Evolutionary conservation across 2,888 invertebrate genomes (phyloP).

Genomic region (Chydorus sphaericus): DNA sequence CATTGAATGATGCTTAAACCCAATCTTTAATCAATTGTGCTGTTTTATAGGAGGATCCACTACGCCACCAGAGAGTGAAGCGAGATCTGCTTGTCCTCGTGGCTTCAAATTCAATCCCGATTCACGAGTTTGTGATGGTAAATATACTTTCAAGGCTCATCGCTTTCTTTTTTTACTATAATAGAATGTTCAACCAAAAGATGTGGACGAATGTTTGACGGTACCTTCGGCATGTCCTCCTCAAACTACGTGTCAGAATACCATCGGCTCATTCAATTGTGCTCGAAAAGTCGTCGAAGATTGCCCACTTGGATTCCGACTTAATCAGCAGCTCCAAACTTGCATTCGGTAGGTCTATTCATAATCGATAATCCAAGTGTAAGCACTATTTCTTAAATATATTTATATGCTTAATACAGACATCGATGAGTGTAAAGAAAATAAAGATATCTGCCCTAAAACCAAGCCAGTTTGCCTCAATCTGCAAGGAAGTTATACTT

Average conservation of each 20-base stretch:
- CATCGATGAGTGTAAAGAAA: conserved; percentile 27
- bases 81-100: conserved; percentile 26
- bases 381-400: not conserved
- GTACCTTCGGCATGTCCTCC: conserved; percentile 39
- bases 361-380: not conserved
- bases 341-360: conserved; percentile 22
- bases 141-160: no score
- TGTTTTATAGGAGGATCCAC: not conserved
- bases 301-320: conserved; percentile 24
- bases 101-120: conserved; percentile 29
- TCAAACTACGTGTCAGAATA: conserved; percentile 33
- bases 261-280: conserved; percentile 33
- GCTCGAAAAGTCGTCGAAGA: conserved; percentile 20
- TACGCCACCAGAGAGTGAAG: not conserved
- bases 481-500: conserved; percentile 45
- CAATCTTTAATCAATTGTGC: not conserved
- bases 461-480: conserved; percentile 24
- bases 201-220: conserved; percentile 60
- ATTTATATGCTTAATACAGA: conserved; percentile 21
- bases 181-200: no score
- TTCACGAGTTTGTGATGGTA: conserved; percentile 26
- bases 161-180: no score
- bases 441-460: conserved; percentile 7
- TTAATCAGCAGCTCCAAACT: conserved; percentile 18
- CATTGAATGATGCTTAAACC: not conserved